phyloP scores from a whole-genome alignment of 2,113 vertebrate genomes.

The Columbina picui region DNA sequence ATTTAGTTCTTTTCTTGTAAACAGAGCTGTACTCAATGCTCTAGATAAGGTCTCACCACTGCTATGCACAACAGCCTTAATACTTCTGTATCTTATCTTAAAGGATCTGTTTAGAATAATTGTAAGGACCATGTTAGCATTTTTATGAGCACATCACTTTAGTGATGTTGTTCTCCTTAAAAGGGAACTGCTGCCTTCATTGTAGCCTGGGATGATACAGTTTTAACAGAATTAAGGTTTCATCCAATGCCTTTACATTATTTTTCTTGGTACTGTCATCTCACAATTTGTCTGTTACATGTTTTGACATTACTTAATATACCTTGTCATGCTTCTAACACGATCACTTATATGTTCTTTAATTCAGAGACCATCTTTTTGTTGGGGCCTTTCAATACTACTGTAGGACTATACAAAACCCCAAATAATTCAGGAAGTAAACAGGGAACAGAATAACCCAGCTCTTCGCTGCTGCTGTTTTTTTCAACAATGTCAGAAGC shows the following conservation, averaged over 20 bases:
- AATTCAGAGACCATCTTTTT: neutral
- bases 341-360: neutral
- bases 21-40: neutral
- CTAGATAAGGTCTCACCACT: conserved; percentile 27
- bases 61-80: neutral
- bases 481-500: neutral
- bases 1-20: conserved; percentile 23
- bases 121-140: neutral
- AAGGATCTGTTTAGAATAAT: conserved; percentile 60
- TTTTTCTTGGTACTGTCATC: neutral
- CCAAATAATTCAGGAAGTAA: neutral
- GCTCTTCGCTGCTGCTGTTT: neutral
- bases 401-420: neutral
- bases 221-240: neutral
- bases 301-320: neutral
- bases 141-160: neutral
- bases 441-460: neutral
- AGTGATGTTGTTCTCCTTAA: conserved; percentile 36
- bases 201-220: neutral
- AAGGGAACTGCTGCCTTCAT: neutral
- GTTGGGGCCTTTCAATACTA: neutral
- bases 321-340: neutral
- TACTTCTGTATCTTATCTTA: conserved; percentile 56
- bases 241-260: neutral
- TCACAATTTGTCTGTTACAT: neutral